Base-by-base conservation (phyloP, 1,140 invertebrate genomes). In the Dendrolimus punctatus region DNA sequence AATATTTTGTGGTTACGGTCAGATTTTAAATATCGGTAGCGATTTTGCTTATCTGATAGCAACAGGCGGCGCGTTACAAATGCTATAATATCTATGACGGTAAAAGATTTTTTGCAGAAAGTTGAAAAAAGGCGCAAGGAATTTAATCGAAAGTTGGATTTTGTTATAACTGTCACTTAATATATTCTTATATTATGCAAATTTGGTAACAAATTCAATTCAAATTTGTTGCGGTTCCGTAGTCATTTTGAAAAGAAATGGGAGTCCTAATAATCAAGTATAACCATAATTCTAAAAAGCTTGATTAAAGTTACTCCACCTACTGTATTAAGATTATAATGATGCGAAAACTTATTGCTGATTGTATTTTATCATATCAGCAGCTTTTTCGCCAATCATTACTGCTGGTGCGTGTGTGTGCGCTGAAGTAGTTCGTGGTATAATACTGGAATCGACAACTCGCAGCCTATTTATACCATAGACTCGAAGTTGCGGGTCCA, bases 391-490 rank as follows among this genome's bases (percentile, higher is more conserved):
- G 4, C 84, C 89, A 38, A 90, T 85, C 76, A 89, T 88, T 39
- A 90, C 88, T 0, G 77, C 80, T 6, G 89, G 88, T 6, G 78
- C 85, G 52, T 87, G 88, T 2, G 87, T 91, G 57, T 91, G 89
- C 6, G 86, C 90, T 6, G 85, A 76, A 23, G 87, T 73, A 7
- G 89, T 85, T 0, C 71, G 71, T 0, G 90, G 90, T 60, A 91
- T 88, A 4, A 91, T 72, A 46, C 89, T 89, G 5, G 89, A 89
- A 63, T 91, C 90, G 0, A 87, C 85, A 4, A 91, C 90, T 41
- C 90, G 70, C 37, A 91, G 64, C 4, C 73, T 72, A 37, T 72
- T 60, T 8, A 91, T 66, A 2, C 90, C 90, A 38, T 82, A 62
- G 1, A 91, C 90, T 39, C 85, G 67, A 6, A 90, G 64, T 57